Conservation (phyloP, 2,113 vertebrate genomes). For the Oryzias javanicus region DNA sequence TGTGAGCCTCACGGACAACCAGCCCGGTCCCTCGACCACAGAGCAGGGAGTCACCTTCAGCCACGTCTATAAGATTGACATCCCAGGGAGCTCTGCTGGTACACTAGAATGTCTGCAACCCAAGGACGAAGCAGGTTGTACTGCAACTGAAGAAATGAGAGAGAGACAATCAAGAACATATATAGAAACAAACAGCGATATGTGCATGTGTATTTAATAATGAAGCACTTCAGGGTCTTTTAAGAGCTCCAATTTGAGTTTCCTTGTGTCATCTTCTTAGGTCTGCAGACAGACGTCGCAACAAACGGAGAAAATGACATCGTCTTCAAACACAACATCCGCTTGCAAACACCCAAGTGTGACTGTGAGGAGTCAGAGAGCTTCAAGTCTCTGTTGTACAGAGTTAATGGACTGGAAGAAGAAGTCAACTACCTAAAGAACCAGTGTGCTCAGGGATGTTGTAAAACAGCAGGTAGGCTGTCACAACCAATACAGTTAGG, state of each 20-base stretch:
- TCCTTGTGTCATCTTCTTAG: conserved; percentile 23
- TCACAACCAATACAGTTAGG: background rate
- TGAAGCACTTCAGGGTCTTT: background rate
- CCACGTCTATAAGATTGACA: conserved; percentile 84
- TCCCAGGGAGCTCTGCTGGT: conserved; percentile 74
- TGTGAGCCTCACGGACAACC: conserved; percentile 50
- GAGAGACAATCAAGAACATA: background rate
- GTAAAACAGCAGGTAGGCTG: conserved; percentile 69
- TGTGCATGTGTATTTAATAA: background rate
- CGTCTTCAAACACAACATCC: conserved; percentile 86
- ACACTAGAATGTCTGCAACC: conserved; percentile 70
- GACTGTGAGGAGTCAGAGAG: conserved; percentile 76
- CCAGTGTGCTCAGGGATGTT: conserved; percentile 79
- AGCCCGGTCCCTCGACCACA: conserved; percentile 18
- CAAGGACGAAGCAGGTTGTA: conserved; percentile 62
- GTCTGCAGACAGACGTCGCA: conserved; percentile 54
- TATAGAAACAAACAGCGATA: background rate
- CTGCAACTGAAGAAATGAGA: conserved; percentile 5
- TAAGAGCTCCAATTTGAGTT: too few species aligned
- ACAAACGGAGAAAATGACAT: conserved; percentile 80
- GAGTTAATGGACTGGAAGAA: conserved; percentile 83
- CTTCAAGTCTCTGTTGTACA: conserved; percentile 79
- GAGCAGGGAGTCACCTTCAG: conserved; percentile 82
- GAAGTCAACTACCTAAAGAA: conserved; percentile 83
- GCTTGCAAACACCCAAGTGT: conserved; percentile 74